Evolutionary conservation across 2,888 invertebrate genomes (phyloP).

Genomic region (Drosophila glabriapex): DNA sequence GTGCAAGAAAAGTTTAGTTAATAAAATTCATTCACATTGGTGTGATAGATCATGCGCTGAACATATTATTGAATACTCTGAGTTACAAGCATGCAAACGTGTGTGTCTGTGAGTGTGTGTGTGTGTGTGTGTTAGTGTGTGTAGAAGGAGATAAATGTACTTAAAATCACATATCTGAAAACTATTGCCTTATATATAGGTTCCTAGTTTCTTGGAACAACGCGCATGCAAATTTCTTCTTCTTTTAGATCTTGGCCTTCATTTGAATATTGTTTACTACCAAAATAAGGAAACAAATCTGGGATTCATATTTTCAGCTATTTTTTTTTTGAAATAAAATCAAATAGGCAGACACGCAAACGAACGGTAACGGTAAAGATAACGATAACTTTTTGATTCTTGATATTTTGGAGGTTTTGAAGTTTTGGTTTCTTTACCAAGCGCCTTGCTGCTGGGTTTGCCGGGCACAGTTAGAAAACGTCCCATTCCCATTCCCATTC

Average conservation of each 20-base stretch:
- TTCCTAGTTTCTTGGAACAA: constrained; percentile 32
- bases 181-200: constrained; percentile 31
- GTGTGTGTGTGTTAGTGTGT: constrained; percentile 10
- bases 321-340: constrained; percentile 18
- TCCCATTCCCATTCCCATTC: constrained; percentile 78
- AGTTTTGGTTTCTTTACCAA: constrained; percentile 67
- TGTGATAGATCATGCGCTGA: constrained; percentile 35
- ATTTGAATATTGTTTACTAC: constrained; percentile 14
- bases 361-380: constrained; percentile 45
- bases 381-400: constrained; percentile 41
- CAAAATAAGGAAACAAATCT: constrained; percentile 28
- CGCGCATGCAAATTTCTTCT: constrained; percentile 50
- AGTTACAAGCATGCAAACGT: constrained; percentile 38
- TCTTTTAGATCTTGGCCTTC: constrained; percentile 7
- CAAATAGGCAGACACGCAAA: constrained; percentile 27
- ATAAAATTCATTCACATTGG: constrained; percentile 28
- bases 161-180: constrained; percentile 12
- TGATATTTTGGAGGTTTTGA: constrained; percentile 17
- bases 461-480: constrained; percentile 85
- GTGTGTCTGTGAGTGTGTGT: constrained; percentile 8
- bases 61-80: not conserved
- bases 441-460: constrained; percentile 79
- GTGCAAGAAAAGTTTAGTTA: constrained; percentile 49
- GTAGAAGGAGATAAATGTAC: not conserved
- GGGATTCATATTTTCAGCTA: constrained; percentile 24